Evolutionary conservation across 1,140 invertebrate genomes (phyloP).

Genomic region (Aphelenchoides fujianensis): DNA sequence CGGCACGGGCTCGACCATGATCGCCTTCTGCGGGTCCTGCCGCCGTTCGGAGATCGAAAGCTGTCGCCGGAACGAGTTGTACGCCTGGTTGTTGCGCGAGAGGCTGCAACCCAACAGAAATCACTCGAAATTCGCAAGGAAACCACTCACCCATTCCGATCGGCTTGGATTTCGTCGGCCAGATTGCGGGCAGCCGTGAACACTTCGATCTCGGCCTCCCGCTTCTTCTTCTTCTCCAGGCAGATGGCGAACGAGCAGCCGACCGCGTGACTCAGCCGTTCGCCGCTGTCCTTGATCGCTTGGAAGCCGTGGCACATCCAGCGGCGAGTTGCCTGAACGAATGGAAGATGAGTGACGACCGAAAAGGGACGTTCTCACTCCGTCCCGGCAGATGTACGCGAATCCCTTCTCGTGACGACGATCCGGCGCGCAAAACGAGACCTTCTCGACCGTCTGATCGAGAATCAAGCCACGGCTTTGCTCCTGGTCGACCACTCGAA

Average conservation of each 20-base stretch:
- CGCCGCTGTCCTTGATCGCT: conserved; percentile 84
- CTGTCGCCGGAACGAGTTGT: conserved; percentile 55
- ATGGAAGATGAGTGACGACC: too few species aligned
- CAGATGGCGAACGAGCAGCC: conserved; percentile 98
- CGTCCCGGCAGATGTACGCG: conserved; percentile 83
- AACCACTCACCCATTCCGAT: conserved; percentile 9
- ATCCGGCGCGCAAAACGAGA: conserved; percentile 98
- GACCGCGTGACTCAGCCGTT: conserved; percentile 93
- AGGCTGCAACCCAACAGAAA: neutral
- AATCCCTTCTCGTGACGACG: conserved; percentile 96
- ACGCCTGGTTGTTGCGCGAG: conserved; percentile 37
- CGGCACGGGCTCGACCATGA: conserved; percentile 42
- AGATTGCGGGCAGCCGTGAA: conserved; percentile 35
- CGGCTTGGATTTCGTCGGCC: conserved; percentile 18
- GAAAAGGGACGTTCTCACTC: too few species aligned
- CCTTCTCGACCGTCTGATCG: conserved; percentile 99
- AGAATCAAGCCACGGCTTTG: conserved; percentile 93
- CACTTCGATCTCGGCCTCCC: conserved; percentile 85
- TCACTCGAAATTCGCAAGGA: neutral
- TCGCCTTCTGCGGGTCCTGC: conserved; percentile 58
- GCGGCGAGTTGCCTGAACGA: too few species aligned
- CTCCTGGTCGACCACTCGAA: conserved; percentile 95
- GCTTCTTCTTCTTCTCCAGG: conserved; percentile 90
- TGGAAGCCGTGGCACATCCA: conserved; percentile 99
- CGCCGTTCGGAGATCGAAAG: conserved; percentile 53